A percentile compares a stretch with the other conserved stretches of the same genome.
Conservation (phyloP, 2,888 invertebrate species). For the Dastarcus helophoroides region DNA sequence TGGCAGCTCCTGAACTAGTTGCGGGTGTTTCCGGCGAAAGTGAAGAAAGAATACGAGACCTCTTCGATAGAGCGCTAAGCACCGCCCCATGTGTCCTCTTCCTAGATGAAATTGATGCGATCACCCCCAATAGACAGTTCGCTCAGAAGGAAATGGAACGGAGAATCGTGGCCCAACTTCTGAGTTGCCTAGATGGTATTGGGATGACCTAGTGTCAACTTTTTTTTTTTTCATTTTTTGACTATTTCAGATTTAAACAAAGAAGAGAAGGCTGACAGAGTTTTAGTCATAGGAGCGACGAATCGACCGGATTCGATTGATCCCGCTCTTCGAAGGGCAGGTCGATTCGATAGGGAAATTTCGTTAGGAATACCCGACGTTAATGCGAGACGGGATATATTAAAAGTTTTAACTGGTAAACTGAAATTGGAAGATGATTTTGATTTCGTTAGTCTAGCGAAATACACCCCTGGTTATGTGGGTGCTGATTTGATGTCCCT, state of each 20-base stretch:
- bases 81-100: constrained; percentile 77
- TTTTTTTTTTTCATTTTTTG: constrained; percentile 4
- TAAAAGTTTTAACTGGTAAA: constrained; percentile 58
- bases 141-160: constrained; percentile 94
- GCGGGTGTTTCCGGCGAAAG: constrained; percentile 94
- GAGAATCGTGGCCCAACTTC: constrained; percentile 84
- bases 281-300: constrained; percentile 90
- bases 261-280: constrained; percentile 45
- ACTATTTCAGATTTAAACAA: constrained; percentile 37
- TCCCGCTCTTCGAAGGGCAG: constrained; percentile 81
- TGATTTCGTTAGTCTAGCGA: constrained; percentile 62
- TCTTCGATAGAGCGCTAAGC: constrained; percentile 74
- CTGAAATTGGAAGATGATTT: constrained; percentile 59
- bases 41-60: constrained; percentile 80
- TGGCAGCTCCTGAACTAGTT: constrained; percentile 85
- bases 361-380: constrained; percentile 87
- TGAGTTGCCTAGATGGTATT: constrained; percentile 77
- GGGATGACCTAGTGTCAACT: neutral
- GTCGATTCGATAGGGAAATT: constrained; percentile 90
- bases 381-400: constrained; percentile 67
- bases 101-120: constrained; percentile 95
- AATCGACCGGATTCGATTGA: constrained; percentile 88
- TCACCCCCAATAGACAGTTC: constrained; percentile 79
- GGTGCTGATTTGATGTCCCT: constrained; percentile 87
- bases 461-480: constrained; percentile 88